A percentile compares a stretch with the other conserved stretches of the same genome.
Conservation (phyloP, 2,113 vertebrate species). For the Zeus faber region DNA sequence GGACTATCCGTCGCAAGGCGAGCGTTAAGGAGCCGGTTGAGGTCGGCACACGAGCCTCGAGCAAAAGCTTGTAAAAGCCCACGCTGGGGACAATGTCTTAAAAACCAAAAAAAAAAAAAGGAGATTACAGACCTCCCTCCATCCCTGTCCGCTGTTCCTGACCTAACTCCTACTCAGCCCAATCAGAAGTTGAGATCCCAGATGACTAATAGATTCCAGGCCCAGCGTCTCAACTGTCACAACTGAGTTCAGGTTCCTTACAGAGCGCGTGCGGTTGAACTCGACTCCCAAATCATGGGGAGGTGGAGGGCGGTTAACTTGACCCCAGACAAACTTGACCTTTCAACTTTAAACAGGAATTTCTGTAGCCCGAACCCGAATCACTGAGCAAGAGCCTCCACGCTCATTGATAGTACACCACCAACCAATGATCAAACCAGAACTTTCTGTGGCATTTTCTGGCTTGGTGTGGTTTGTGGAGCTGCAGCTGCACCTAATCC, state of each 20-base stretch:
- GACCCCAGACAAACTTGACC: slow-evolving; percentile 32
- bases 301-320: slow-evolving; percentile 20
- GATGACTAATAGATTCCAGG: slow-evolving; percentile 67
- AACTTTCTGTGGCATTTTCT: slow-evolving; percentile 23
- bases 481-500: slow-evolving; percentile 71
- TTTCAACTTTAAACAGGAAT: slow-evolving; percentile 9
- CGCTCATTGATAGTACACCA: slow-evolving; percentile 14
- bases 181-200: slow-evolving; percentile 55
- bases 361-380: slow-evolving; percentile 1
- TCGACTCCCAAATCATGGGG: slow-evolving; percentile 30
- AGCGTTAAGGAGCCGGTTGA: no score
- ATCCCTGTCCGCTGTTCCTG: slow-evolving; percentile 33
- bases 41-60: slow-evolving; percentile 25
- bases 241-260: slow-evolving; percentile 51
- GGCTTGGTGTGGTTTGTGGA: slow-evolving; percentile 46
- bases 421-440: slow-evolving; percentile 45
- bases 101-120: background rate
- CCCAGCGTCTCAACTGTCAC: slow-evolving; percentile 55
- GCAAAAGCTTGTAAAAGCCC: slow-evolving; percentile 31
- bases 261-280: slow-evolving; percentile 56
- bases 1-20: no score
- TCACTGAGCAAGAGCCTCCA: slow-evolving; percentile 10
- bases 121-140: no score
- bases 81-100: slow-evolving; percentile 20
- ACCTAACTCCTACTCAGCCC: slow-evolving; percentile 34